phyloP scores from a whole-genome alignment of 2,888 invertebrate genomes.

The Bombylius discolor region DNA sequence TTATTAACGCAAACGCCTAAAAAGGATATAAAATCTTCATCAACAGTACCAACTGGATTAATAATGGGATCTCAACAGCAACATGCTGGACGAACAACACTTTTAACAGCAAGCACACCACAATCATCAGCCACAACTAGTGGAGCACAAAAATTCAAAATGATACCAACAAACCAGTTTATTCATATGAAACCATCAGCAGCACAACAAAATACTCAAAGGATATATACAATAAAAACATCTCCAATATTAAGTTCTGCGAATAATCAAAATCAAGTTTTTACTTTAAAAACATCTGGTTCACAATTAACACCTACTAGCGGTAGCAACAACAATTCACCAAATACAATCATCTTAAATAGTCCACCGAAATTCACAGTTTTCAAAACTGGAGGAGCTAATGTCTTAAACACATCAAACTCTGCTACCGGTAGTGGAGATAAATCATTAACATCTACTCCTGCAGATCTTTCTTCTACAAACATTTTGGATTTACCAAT shows the following conservation, averaged over 20 bases:
- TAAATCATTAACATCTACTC: conserved; percentile 8
- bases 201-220: conserved; percentile 23
- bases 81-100: neutral
- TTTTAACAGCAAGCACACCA: neutral
- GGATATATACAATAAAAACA: conserved; percentile 32
- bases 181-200: conserved; percentile 30
- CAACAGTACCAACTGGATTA: neutral
- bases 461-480: conserved; percentile 38
- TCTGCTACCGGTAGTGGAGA: conserved; percentile 14
- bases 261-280: conserved; percentile 9
- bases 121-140: conserved; percentile 12
- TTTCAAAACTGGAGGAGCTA: conserved; percentile 22
- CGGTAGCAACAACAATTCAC: conserved; percentile 13
- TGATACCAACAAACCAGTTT: conserved; percentile 34
- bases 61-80: neutral
- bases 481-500: conserved; percentile 54
- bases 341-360: conserved; percentile 14
- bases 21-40: conserved; percentile 3
- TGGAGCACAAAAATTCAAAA: conserved; percentile 27
- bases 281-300: conserved; percentile 16
- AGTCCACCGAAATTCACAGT: conserved; percentile 30
- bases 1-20: conserved; percentile 19
- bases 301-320: conserved; percentile 25
- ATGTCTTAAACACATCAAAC: conserved; percentile 6
- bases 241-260: conserved; percentile 12